Base-by-base conservation (phyloP, 1,140 invertebrate species). In the Drosophila rufa region DNA sequence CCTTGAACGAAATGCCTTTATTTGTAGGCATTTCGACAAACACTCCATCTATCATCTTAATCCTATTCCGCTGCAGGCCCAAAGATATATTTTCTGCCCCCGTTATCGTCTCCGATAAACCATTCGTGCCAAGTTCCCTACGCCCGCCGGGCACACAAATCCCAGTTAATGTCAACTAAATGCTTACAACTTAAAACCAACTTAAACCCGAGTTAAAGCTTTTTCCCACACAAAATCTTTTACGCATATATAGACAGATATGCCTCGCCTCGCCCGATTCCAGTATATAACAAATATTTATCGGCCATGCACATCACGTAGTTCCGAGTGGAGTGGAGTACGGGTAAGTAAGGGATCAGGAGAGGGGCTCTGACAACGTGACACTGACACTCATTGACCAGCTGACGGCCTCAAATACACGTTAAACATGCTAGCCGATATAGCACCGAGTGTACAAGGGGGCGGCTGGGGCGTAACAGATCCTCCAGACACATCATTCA, bases 181-280 rank as follows among this genome's bases (percentile, higher is more conserved):
- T 89, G 83, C 83, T 75, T 80, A 89, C 84, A 87, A 87, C 83
- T 87, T 87, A 89, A 87, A 89, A 83, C 83, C 83, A 89, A 87
- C 80, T 87, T 87, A 86, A 83, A 73, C 69, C 55, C 70, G 42
- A 86, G 76, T 87, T 80, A 80, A 82, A 78, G 80, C 81, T 51
- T 60, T 66, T 64, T 55, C 53, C 66, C 33, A 22, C 51, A 68
- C 38, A 61, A 75, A 67, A 65, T 57, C 47, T 51, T 67, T 36
- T 66, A 38, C 76, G 75, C 56, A 80, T 69, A 62, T 30, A 58
- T n/a, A 55, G 43, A 19, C 11, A 40, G 46, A 71, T 50, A 61
- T 53, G 22, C n/a, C 22, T 2, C 33, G 33, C 9, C 33, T 9
- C 42, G 57, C 67, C 62, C 62, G 67, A 68, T 70, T 61, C 67